Evolutionary conservation across 2,888 invertebrate genomes (phyloP).

Genomic region (Rhamphomyia laevipes): DNA sequence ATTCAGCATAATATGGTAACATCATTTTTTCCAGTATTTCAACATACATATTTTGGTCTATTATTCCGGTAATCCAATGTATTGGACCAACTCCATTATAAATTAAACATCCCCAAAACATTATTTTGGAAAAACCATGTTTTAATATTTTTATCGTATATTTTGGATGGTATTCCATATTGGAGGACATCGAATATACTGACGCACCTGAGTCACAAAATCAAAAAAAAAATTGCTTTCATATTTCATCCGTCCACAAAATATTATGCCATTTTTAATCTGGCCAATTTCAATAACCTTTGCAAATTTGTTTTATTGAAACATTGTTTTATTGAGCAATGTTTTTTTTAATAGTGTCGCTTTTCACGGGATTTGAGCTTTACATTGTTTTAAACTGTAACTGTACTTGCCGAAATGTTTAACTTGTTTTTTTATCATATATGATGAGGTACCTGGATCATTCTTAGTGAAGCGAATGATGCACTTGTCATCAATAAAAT

Average conservation of each 20-base stretch:
- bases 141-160: not conserved
- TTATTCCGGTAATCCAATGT: too few species aligned
- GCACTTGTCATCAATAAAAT: too few species aligned
- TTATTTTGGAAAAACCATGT: too few species aligned
- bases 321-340: too few species aligned
- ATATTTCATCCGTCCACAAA: constrained; percentile 1
- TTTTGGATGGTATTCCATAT: constrained; percentile 2
- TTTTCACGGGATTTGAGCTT: not conserved
- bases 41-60: too few species aligned
- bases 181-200: not conserved
- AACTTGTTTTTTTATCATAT: not conserved
- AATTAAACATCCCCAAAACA: constrained; percentile 1
- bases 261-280: constrained; percentile 2
- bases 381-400: not conserved
- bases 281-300: constrained; percentile 3
- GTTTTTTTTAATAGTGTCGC: not conserved
- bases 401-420: not conserved
- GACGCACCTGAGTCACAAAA: not conserved
- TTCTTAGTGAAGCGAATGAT: not conserved
- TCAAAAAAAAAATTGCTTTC: constrained; percentile 1
- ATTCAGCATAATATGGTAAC: too few species aligned
- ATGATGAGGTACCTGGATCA: not conserved
- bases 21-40: too few species aligned
- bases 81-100: not conserved
- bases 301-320: not conserved